A percentile compares a stretch with the other conserved stretches of the same genome.
These are phyloP conservation scores for Platalea minor DNA, from an alignment of 2,797 vertebrate genomes.

Conservation along the genomic window DNA sequence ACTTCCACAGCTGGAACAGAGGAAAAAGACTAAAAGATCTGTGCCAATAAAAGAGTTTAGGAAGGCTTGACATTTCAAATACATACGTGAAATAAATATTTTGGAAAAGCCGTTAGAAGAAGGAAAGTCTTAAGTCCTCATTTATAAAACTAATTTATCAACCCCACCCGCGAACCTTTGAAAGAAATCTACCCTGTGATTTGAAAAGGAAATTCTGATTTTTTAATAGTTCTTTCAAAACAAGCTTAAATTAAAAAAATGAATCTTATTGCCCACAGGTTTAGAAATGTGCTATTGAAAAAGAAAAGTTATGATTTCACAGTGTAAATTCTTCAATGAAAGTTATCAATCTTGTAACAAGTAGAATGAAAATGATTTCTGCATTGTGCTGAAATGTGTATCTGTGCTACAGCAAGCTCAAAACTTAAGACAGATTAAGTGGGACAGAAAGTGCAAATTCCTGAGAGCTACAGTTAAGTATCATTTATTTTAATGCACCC, in stretches of 20 bases:
- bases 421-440: slow-evolving; percentile 9
- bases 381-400: slow-evolving; percentile 50
- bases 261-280: slow-evolving; percentile 53
- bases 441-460: slow-evolving; percentile 67
- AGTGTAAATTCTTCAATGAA: slow-evolving; percentile 61
- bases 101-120: background rate
- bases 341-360: slow-evolving; percentile 23
- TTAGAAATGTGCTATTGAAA: slow-evolving; percentile 50
- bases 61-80: background rate
- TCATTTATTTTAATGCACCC: slow-evolving; percentile 1
- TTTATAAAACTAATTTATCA: background rate
- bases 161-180: background rate
- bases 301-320: slow-evolving; percentile 50
- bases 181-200: slow-evolving; percentile 31
- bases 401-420: slow-evolving; percentile 45
- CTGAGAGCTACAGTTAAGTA: slow-evolving; percentile 54
- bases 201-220: slow-evolving; percentile 45
- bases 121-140: background rate
- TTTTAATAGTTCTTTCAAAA: slow-evolving; percentile 61
- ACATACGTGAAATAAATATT: background rate
- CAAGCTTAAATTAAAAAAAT: slow-evolving; percentile 40
- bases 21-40: background rate
- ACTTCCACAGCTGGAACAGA: background rate
- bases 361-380: slow-evolving; percentile 32
- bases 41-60: background rate